These are phyloP conservation scores for Thumatha senex DNA, from an alignment of 2,888 invertebrate genomes.

Conservation along the genomic window DNA sequence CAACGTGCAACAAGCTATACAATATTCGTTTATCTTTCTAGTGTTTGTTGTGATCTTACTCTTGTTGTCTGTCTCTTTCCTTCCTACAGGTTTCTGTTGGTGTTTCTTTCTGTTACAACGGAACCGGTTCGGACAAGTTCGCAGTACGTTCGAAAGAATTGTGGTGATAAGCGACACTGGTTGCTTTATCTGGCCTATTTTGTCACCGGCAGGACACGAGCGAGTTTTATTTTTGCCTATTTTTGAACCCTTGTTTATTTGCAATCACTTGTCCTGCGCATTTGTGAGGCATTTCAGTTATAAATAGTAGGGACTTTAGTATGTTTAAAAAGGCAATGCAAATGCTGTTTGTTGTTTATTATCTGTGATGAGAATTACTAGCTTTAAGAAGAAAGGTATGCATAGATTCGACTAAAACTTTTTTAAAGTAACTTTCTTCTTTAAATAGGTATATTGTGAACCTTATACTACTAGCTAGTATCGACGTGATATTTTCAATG, in stretches of 20 bases:
- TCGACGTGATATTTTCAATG: too few relatives aligned
- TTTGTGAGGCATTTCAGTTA: too few relatives aligned
- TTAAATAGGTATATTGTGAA: too few relatives aligned
- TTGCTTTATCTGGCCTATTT: constrained; percentile 40
- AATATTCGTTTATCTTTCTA: constrained; percentile 45
- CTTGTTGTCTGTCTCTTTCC: constrained; percentile 45
- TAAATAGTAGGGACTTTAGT: too few relatives aligned
- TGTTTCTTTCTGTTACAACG: constrained; percentile 44
- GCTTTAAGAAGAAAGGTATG: too few relatives aligned
- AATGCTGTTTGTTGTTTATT: too few relatives aligned
- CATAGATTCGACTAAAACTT: too few relatives aligned
- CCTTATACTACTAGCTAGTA: too few relatives aligned
- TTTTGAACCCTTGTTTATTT: constrained; percentile 21
- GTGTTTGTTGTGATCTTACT: constrained; percentile 64
- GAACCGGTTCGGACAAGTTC: constrained; percentile 64
- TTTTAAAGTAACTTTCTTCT: too few relatives aligned
- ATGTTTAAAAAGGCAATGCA: too few relatives aligned
- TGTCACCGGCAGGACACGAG: constrained; percentile 28
- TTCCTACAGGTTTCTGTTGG: constrained; percentile 29
- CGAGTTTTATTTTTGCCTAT: constrained; percentile 26
- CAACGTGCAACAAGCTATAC: constrained; percentile 50
- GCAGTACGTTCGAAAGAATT: constrained; percentile 51
- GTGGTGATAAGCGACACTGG: constrained; percentile 38
- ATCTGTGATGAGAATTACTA: too few relatives aligned
- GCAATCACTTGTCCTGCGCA: constrained; percentile 3